Percentiles rank a stretch among this genome's conserved stretches.
These are phyloP conservation scores for Condylura cristata DNA, from an alignment of 2,113 vertebrate species.

Conservation along the genomic window DNA sequence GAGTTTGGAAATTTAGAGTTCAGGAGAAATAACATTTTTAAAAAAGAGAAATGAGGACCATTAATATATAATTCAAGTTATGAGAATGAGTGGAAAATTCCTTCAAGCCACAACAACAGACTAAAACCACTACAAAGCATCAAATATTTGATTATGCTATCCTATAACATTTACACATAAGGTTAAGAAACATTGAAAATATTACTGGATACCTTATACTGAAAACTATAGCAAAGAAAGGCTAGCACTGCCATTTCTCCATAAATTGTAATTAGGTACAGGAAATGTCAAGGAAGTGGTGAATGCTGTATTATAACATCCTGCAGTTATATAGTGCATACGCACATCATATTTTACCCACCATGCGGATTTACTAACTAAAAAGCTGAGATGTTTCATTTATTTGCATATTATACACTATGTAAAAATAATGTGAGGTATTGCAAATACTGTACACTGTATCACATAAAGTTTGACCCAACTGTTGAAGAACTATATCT, in stretches of 20 bases:
- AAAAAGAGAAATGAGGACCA: not conserved
- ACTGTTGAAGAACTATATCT: slow-evolving; percentile 42
- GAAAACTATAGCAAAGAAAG: not conserved
- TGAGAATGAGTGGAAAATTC: not conserved
- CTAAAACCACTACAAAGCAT: not conserved
- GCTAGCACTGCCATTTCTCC: not conserved
- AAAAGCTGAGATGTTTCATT: not conserved
- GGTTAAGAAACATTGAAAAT: not conserved
- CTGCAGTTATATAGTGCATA: not conserved
- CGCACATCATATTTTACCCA: not conserved
- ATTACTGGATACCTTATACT: not conserved
- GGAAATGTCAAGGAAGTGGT: not conserved
- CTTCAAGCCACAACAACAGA: not conserved
- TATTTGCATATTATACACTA: not conserved
- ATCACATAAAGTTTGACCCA: slow-evolving; percentile 45
- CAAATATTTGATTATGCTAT: not conserved
- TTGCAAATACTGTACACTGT: slow-evolving; percentile 35
- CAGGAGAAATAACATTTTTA: not conserved
- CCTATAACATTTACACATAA: not conserved
- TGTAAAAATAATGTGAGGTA: slow-evolving; percentile 4
- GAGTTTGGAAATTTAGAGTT: not conserved
- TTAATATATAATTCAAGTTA: not conserved
- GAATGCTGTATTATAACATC: not conserved
- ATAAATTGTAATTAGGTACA: not conserved
- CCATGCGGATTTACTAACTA: not conserved